Base-by-base conservation (phyloP, 2,113 vertebrate species). In the Mesocricetus auratus region DNA sequence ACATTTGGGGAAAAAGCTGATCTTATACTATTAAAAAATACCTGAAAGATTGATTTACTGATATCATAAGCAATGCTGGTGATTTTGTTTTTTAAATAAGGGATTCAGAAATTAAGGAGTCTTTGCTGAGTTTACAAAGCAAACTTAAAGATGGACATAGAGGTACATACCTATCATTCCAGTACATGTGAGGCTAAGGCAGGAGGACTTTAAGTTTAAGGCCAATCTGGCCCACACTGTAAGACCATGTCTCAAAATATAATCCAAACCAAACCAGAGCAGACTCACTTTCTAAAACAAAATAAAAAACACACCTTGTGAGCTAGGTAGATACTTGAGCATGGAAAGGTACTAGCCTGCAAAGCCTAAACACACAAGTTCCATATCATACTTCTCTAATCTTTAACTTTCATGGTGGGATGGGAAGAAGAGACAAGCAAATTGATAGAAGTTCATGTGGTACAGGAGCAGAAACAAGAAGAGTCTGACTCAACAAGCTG, bases 71-170 rank as follows among this genome's bases (percentile, higher is more conserved):
- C 9, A 85, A 31, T 33, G 3, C 42, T 66, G 50, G 75, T 22
- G 3, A 6, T 39, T 39, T 73, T n/a, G 69, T 74, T 94, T 81
- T 47, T 69, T 69, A 64, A 39, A 42, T 62, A 36, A 87, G 26
- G 33, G 29, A 94, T 9, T 91, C 33, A 64, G 33, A 96, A 91
- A 50, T 83, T 90, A 89, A 92, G n/a, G 13, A 62, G 22, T 75
- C 11, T 88, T 68, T 89, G 31, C 5, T 26, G 12, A 83, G 29
- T 90, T 86, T 79, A 17, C 22, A 82, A 93, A 90, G n/a, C 53
- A 79, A 33, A 85, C 45, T 78, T 15, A 50, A 2, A 56, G 50
- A 21, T 79, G 50, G 31, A 47, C 21, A 75, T 75, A 75, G 73
- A 24, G 29, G 77, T 50, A 56, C 17, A 36, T 10, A 56, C 31